Conservation (phyloP, 2,113 vertebrate genomes). For the Gopherus flavomarginatus region DNA sequence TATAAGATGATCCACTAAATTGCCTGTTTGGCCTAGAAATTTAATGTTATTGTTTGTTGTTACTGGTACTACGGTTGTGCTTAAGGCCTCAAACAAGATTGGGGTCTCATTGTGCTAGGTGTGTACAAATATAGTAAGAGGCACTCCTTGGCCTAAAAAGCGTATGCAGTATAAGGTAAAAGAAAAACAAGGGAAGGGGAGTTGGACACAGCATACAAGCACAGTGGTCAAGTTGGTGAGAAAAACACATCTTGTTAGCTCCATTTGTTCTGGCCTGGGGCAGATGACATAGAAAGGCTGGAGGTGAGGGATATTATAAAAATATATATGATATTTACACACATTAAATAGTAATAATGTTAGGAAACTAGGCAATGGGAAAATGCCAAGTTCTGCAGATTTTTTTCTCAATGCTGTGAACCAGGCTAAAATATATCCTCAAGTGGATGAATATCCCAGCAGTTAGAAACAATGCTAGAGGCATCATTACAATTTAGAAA, state of each 20-base stretch:
- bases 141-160: not conserved
- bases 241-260: not conserved
- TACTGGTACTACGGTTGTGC: not conserved
- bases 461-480: not conserved
- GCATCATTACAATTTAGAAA: not conserved
- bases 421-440: not conserved
- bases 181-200: not conserved
- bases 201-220: not conserved
- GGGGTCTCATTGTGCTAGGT: not conserved
- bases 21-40: not conserved
- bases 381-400: not conserved
- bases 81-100: not conserved
- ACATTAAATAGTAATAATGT: not conserved
- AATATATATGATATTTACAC: not conserved
- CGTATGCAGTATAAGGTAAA: not conserved
- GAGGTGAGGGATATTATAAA: accelerated
- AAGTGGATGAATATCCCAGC: accelerated
- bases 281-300: not conserved
- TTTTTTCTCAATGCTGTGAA: not conserved
- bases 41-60: not conserved
- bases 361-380: not conserved
- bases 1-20: not conserved
- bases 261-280: not conserved
- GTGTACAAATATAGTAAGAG: not conserved
- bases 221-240: not conserved